Percentiles rank a stretch among this genome's conserved stretches.
Conservation (phyloP, 2,888 invertebrate genomes). For the Lymantria dispar region DNA sequence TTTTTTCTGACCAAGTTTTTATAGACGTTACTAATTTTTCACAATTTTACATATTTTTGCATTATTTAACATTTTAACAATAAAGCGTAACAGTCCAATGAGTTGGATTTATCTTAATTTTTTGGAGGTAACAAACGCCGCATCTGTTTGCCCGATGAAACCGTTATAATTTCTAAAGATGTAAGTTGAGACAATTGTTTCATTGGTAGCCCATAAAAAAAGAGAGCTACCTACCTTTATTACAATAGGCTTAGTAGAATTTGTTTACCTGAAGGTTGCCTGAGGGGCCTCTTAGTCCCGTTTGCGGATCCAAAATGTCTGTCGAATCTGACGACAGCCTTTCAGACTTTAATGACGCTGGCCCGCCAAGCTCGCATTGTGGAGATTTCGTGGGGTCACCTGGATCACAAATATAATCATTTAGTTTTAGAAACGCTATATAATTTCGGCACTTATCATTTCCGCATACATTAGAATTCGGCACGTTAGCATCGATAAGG, state of each 20-base stretch:
- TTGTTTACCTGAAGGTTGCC: slow-evolving; percentile 66
- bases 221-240: background rate
- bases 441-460: too few relatives aligned
- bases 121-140: too few relatives aligned
- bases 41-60: too few relatives aligned
- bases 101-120: too few relatives aligned
- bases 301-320: slow-evolving; percentile 77
- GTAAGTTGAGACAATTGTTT: background rate
- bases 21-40: too few relatives aligned
- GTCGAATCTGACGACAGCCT: slow-evolving; percentile 78
- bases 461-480: too few relatives aligned
- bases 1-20: too few relatives aligned
- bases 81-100: too few relatives aligned
- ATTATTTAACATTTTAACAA: too few relatives aligned
- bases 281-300: slow-evolving; percentile 69
- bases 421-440: background rate
- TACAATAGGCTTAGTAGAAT: slow-evolving; percentile 2
- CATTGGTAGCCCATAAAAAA: slow-evolving; percentile 2
- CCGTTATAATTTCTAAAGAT: background rate
- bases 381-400: slow-evolving; percentile 80
- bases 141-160: too few relatives aligned
- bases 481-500: too few relatives aligned
- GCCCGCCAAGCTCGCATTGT: slow-evolving; percentile 74
- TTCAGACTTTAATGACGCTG: slow-evolving; percentile 77
- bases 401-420: slow-evolving; percentile 24